Evolutionary conservation across 2,888 invertebrate species (phyloP).

Genomic region (Griposia aprilina): DNA sequence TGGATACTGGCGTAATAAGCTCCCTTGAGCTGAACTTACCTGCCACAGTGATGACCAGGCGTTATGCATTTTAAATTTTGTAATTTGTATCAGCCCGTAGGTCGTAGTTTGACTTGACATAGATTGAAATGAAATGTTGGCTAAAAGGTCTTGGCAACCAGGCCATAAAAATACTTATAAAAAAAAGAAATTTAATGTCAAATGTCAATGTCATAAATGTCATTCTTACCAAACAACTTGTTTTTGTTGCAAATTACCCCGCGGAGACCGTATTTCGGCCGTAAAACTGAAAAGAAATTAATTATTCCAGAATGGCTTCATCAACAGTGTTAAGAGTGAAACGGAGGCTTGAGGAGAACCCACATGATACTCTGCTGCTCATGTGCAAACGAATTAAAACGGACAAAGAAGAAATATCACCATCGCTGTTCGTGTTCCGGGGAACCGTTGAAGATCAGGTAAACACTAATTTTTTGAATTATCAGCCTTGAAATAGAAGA

Average conservation of each 20-base stretch:
- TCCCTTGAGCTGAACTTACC: too few relatives aligned
- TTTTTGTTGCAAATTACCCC: neutral
- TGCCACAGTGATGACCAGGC: too few relatives aligned
- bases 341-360: conserved; percentile 93
- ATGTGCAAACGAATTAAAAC: conserved; percentile 93
- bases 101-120: too few relatives aligned
- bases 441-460: conserved; percentile 93
- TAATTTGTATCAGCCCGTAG: too few relatives aligned
- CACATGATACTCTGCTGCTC: conserved; percentile 93
- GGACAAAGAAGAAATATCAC: conserved; percentile 87
- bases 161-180: too few relatives aligned
- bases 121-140: too few relatives aligned
- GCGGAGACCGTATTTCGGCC: neutral
- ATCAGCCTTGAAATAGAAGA: neutral
- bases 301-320: conserved; percentile 45
- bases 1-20: too few relatives aligned
- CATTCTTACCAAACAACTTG: neutral
- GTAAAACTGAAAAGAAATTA: neutral
- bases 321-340: conserved; percentile 93
- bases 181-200: too few relatives aligned
- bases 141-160: too few relatives aligned
- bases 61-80: too few relatives aligned
- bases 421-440: conserved; percentile 93
- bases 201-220: neutral
- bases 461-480: conserved; percentile 47